phyloP scores from a whole-genome alignment of 2,113 vertebrate species.

The Sinocyclocheilus anshuiensis region DNA sequence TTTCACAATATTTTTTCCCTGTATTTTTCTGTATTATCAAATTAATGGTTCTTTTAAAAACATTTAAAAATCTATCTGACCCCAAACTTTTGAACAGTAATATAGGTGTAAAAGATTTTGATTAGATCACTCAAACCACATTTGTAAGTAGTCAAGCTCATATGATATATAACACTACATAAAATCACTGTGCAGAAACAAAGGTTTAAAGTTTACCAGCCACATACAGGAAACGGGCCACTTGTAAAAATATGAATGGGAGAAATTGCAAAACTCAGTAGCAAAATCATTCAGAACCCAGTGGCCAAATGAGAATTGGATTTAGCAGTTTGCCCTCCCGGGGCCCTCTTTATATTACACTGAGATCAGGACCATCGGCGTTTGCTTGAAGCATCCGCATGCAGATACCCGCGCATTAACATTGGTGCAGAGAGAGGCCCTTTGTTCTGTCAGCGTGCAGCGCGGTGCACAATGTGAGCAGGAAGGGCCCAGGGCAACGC shows the following conservation, averaged over 20 bases:
- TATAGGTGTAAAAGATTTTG: not conserved
- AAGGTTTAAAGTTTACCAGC: not conserved
- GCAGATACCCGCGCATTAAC: constrained; percentile 13
- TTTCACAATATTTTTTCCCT: not conserved
- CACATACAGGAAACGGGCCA: not conserved
- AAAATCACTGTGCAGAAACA: not conserved
- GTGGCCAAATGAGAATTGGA: constrained; percentile 9
- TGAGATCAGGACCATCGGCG: constrained; percentile 34
- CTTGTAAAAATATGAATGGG: not conserved
- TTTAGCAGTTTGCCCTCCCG: constrained; percentile 33
- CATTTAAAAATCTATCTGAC: not conserved
- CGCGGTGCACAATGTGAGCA: constrained; percentile 12
- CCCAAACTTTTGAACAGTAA: not conserved
- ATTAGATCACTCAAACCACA: not conserved
- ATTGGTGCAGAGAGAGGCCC: not conserved
- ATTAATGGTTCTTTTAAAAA: not conserved
- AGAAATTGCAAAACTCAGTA: not conserved
- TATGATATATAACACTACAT: not conserved
- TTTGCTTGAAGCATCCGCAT: constrained; percentile 31
- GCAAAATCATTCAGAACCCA: not conserved
- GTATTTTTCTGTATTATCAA: not conserved
- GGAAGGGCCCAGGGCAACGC: constrained; percentile 46
- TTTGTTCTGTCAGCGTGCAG: constrained; percentile 47
- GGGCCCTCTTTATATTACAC: constrained; percentile 49
- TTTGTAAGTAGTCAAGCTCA: not conserved